Base-by-base conservation (phyloP, 1,140 invertebrate genomes). In the Cotesia chilonis region DNA sequence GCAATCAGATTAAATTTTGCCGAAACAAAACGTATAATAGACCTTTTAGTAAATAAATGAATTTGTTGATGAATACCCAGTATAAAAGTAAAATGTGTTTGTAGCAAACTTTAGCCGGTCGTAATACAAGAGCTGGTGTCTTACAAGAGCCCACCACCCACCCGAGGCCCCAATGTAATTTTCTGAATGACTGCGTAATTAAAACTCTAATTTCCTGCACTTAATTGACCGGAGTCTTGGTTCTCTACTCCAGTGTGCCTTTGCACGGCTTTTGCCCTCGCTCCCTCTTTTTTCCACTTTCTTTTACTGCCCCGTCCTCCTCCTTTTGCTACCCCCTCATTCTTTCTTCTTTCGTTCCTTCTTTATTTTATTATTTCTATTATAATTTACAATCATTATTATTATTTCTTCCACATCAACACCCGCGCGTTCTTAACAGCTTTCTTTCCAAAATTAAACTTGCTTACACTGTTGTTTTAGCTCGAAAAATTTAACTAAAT, bases 111-210 rank as follows among this genome's bases (percentile, higher is more conserved):
- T 20, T 51, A 51, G 17, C 17, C 12, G 17, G 41, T 52, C 35
- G 52, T 51, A 52, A 38, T 68, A 28, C 28, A 28, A 28, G 28
- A 28, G 47, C 68, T 17, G 54, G 36, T 47, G 60, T 70, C 59
- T 47, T 68, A 71, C 71, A 68, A 52, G 60, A 61, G 64, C 38
- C 61, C 74, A 68, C 66, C 70, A 64, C 63, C 72, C 66, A 74
- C 76, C 66, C 81, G 78, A 78, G 80, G 81, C 80, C 80, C 83
- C 85, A 80, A 87, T 86, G 85, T 87, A 87, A 87, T 87, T 87
- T 87, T 87, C 86, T 85, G 86, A 87, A 87, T 87, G 86, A 87
- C 86, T 87, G 85, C 86, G 84, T 87, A 87, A 87, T 87, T 87
- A 87, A 87, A 87, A 87, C 84, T 87, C 86, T 87, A 86, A 87